Conservation (phyloP, 2,888 invertebrate genomes). For the Nezara viridula region DNA sequence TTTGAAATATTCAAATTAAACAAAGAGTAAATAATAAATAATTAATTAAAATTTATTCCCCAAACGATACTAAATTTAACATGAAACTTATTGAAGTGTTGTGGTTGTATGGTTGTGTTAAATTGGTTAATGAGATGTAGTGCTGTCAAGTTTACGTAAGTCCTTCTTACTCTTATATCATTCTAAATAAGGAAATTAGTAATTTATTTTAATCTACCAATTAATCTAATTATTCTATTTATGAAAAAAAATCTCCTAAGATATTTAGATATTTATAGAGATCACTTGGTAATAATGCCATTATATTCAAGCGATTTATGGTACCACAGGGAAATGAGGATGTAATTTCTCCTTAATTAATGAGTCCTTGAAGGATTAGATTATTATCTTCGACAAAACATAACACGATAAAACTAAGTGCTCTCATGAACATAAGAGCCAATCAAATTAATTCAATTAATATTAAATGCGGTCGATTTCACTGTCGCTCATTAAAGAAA, state of each 20-base stretch:
- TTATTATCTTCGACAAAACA: not conserved
- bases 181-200: too few species aligned
- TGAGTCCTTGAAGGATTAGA: not conserved
- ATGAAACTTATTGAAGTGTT: too few species aligned
- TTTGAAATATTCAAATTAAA: not conserved
- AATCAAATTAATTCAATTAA: conserved; percentile 17
- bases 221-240: not conserved
- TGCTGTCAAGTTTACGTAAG: too few species aligned
- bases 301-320: not conserved
- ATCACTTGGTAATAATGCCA: not conserved
- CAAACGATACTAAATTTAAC: too few species aligned
- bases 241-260: not conserved
- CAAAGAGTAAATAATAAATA: not conserved
- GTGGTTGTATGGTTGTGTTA: too few species aligned
- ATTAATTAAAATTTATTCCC: too few species aligned
- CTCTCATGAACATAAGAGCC: not conserved
- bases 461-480: not conserved
- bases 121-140: too few species aligned
- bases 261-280: not conserved
- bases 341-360: not conserved
- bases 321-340: not conserved
- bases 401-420: not conserved
- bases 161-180: too few species aligned
- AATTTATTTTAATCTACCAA: too few species aligned
- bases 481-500: not conserved